These are phyloP conservation scores for Pterois miles DNA, from an alignment of 2,797 vertebrate genomes.

Conservation along the genomic window DNA sequence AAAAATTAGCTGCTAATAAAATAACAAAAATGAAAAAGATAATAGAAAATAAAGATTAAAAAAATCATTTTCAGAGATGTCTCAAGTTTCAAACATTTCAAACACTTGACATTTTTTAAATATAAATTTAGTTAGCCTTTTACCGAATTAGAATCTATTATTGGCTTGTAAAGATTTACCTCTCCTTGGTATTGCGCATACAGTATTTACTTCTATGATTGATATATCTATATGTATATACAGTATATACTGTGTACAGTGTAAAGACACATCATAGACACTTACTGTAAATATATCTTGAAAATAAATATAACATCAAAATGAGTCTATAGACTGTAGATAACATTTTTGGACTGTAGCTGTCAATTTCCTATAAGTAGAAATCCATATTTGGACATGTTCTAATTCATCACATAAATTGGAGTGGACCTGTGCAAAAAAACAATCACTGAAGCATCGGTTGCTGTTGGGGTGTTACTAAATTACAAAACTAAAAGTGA, in stretches of 20 bases:
- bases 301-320: background rate
- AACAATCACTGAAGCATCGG: slow-evolving; percentile 26
- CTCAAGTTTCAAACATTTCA: background rate
- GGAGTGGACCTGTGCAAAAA: background rate
- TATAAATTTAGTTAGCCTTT: background rate
- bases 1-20: background rate
- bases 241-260: background rate
- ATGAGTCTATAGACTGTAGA: background rate
- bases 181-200: background rate
- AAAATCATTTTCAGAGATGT: background rate
- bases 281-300: background rate
- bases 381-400: slow-evolving; percentile 47
- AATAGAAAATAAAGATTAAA: background rate
- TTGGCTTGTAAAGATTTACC: background rate
- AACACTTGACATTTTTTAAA: background rate
- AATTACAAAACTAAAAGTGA: slow-evolving; percentile 26
- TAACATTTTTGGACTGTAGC: background rate
- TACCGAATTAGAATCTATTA: background rate
- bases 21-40: background rate
- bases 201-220: background rate
- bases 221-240: too few relatives aligned
- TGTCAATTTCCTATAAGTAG: background rate
- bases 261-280: background rate
- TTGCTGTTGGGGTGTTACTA: slow-evolving; percentile 11
- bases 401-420: slow-evolving; percentile 9